Evolutionary conservation across 2,888 invertebrate species (phyloP).

Genomic region (Cyrtodaria siliqua): DNA sequence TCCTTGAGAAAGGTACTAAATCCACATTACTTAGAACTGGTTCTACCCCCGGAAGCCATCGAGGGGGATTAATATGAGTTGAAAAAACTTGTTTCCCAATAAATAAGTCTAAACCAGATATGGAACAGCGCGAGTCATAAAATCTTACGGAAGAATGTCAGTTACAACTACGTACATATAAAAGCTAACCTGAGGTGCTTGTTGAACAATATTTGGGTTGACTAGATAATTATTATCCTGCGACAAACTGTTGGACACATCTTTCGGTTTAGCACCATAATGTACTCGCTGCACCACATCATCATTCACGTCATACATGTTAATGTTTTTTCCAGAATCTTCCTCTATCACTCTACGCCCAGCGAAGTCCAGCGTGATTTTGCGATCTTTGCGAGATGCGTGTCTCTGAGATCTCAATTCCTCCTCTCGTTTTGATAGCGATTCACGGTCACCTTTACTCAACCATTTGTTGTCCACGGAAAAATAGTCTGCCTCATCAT

Average conservation of each 20-base stretch:
- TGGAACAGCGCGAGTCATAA: too few species aligned
- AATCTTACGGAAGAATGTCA: too few species aligned
- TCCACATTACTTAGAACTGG: too few species aligned
- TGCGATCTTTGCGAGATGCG: slow-evolving; percentile 89
- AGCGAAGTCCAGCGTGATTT: slow-evolving; percentile 92
- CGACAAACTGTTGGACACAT: not conserved
- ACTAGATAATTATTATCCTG: slow-evolving; percentile 63
- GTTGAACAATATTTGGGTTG: slow-evolving; percentile 75
- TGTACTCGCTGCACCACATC: slow-evolving; percentile 81
- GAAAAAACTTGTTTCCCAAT: too few species aligned
- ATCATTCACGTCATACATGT: slow-evolving; percentile 86
- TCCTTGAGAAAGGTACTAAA: too few species aligned
- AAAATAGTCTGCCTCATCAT: slow-evolving; percentile 98
- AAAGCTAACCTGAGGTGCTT: slow-evolving; percentile 76
- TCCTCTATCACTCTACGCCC: slow-evolving; percentile 87
- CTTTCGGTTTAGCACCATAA: slow-evolving; percentile 73
- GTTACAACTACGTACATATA: too few species aligned
- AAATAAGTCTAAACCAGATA: too few species aligned
- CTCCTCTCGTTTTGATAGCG: slow-evolving; percentile 90
- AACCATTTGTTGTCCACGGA: slow-evolving; percentile 93
- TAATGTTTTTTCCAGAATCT: slow-evolving; percentile 61
- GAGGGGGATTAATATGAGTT: too few species aligned
- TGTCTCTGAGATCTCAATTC: slow-evolving; percentile 90
- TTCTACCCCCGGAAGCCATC: too few species aligned
- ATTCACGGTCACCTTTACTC: slow-evolving; percentile 90